Evolutionary conservation across 2,888 invertebrate species (phyloP).

Genomic region (Erebia palarica): DNA sequence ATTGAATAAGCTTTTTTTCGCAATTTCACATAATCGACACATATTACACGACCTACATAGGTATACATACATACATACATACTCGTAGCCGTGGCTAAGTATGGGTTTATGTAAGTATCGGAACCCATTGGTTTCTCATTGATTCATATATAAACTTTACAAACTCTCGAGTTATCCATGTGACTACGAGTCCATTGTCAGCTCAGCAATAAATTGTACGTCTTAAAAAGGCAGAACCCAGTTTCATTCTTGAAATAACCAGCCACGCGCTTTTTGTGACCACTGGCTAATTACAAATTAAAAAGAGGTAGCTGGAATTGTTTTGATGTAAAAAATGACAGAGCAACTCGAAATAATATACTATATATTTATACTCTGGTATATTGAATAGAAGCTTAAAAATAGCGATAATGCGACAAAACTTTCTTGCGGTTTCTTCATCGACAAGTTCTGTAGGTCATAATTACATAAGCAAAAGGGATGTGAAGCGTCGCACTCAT

Average conservation of each 20-base stretch:
- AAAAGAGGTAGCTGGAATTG: constrained; percentile 27
- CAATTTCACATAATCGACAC: constrained; percentile 1
- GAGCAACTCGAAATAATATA: not conserved
- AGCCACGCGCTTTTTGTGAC: constrained; percentile 35
- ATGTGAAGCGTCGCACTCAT: no score
- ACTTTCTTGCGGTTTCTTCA: no score
- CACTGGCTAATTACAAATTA: constrained; percentile 28
- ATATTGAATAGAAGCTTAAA: no score
- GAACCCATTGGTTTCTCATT: constrained; percentile 62
- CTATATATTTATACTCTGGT: no score
- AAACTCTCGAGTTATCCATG: constrained; percentile 45
- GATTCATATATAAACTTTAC: constrained; percentile 65
- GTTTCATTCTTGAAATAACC: constrained; percentile 42
- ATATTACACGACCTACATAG: constrained; percentile 4
- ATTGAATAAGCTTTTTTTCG: not conserved
- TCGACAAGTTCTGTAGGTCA: no score
- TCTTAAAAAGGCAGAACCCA: constrained; percentile 33
- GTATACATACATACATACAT: no score
- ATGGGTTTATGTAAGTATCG: constrained; percentile 50
- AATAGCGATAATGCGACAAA: no score
- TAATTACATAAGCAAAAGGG: no score
- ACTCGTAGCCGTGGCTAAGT: not conserved
- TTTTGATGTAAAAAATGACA: constrained; percentile 15
- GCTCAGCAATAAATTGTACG: constrained; percentile 39
- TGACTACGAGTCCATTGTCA: constrained; percentile 55